These are phyloP conservation scores for Pogonocherus hispidulus DNA, from an alignment of 2,888 invertebrate species.

Conservation along the genomic window DNA sequence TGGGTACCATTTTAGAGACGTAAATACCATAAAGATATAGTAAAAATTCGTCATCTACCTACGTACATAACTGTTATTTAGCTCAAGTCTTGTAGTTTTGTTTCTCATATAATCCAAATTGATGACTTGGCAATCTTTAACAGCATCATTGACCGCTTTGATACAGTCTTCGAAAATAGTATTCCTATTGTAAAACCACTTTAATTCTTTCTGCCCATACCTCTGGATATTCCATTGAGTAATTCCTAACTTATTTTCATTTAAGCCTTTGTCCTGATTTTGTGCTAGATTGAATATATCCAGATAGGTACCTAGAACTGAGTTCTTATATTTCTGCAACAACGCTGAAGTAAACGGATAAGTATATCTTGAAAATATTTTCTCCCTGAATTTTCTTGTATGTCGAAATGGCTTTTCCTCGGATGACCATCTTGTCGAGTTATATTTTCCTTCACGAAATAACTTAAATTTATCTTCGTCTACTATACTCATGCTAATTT, in stretches of 20 bases:
- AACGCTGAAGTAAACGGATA: slow-evolving; percentile 39
- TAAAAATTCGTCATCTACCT: not conserved
- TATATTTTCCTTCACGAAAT: slow-evolving; percentile 24
- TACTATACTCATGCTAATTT: slow-evolving; percentile 9
- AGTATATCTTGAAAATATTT: slow-evolving; percentile 26
- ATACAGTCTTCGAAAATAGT: slow-evolving; percentile 52
- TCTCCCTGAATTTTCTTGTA: slow-evolving; percentile 28
- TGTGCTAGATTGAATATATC: slow-evolving; percentile 56
- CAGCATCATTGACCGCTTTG: slow-evolving; percentile 53
- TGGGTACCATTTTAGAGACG: too few species aligned
- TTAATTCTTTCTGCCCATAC: slow-evolving; percentile 45
- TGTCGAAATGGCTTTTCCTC: slow-evolving; percentile 38
- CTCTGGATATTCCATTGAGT: slow-evolving; percentile 52
- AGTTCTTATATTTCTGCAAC: slow-evolving; percentile 41
- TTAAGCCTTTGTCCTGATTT: slow-evolving; percentile 52
- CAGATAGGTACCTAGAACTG: slow-evolving; percentile 60
- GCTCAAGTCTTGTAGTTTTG: slow-evolving; percentile 51
- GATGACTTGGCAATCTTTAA: slow-evolving; percentile 52
- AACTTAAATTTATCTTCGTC: slow-evolving; percentile 9
- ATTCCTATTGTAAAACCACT: slow-evolving; percentile 54
- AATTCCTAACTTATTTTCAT: slow-evolving; percentile 58
- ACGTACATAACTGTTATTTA: slow-evolving; percentile 58
- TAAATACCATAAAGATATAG: too few species aligned
- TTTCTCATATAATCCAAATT: slow-evolving; percentile 55
- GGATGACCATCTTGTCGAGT: slow-evolving; percentile 36